These are phyloP conservation scores for Ctenosaura bakeri DNA, from an alignment of 2,797 vertebrate species.

Conservation along the genomic window DNA sequence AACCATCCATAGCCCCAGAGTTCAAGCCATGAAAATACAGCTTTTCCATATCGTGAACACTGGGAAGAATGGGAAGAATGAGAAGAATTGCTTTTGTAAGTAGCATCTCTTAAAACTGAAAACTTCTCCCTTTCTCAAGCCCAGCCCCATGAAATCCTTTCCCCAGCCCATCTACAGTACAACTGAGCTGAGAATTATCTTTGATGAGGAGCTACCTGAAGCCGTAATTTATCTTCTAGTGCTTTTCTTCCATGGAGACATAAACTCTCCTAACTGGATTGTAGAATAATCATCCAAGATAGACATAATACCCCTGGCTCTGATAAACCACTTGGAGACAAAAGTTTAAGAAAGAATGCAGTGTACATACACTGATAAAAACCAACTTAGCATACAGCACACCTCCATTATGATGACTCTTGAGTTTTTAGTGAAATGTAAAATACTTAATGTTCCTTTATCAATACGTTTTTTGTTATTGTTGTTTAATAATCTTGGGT, in stretches of 20 bases:
- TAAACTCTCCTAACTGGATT: background rate
- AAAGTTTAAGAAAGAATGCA: slow-evolving; percentile 13
- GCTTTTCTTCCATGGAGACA: background rate
- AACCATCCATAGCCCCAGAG: fast-evolving
- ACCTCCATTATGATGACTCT: background rate
- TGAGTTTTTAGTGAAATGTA: fast-evolving
- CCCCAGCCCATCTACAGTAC: background rate
- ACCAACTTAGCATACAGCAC: background rate
- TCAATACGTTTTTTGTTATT: slow-evolving; percentile 46
- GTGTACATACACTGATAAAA: slow-evolving; percentile 56
- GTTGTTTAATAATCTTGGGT: slow-evolving; percentile 71
- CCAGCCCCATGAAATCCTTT: background rate
- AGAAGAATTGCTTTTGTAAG: background rate
- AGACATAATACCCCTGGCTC: slow-evolving; percentile 30
- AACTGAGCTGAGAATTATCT: background rate
- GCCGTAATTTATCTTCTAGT: slow-evolving; percentile 33
- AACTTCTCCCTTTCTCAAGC: fast-evolving
- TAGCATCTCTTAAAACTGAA: background rate
- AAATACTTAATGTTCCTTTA: slow-evolving; percentile 54
- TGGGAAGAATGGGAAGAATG: background rate
- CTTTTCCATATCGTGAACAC: fast-evolving
- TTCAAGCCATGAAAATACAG: background rate
- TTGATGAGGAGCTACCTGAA: slow-evolving; percentile 20
- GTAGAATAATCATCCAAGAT: slow-evolving; percentile 46
- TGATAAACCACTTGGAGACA: slow-evolving; percentile 12